Base-by-base conservation (phyloP, 2,113 vertebrate species). In the Lates calcarifer region DNA sequence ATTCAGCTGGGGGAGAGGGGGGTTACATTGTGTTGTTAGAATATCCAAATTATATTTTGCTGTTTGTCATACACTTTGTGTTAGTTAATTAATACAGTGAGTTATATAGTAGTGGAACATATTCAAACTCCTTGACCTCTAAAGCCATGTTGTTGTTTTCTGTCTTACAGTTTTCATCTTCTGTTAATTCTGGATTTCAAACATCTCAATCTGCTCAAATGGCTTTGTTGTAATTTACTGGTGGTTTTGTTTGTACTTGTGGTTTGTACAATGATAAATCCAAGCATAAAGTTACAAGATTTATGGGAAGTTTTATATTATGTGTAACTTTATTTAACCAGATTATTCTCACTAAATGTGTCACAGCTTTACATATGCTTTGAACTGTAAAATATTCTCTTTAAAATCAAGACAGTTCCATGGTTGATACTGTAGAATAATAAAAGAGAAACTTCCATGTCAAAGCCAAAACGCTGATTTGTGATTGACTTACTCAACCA, bases 401-500 rank as follows among this genome's bases (percentile, higher is more conserved):
- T 74, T 29, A 12, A 66, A 51, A 53, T 66, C 17, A 41, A 81
- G 26, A 43, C 26, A 15, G 2, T 26, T 20, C 1, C 37, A 55
- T 47, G 26, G 55, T 67, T 67, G 17, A 77, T 63, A 49, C 22
- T 55, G 24, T 7, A 71, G 53, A 76, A 57, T 64, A 41, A 75
- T 47, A 37, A 53, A 84, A 7, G 7, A 74, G 33, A 29, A 24
- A 47, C 63, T 37, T 10, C 6, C 4, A 37, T 56, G 75, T 83
- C 26, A 56, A n/a, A 74, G 39, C 57, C 62, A 78, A 73, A 87
- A 63, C 71, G 49, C 64, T 65, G 26, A 66, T 72, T 78, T 87
- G 81, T 55, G 35, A 78, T 35, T 68, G 64, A 45, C 64, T 82
- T 73, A 72, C 57, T 45, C 58, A 77, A 76, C 77, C 45, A 45